Evolutionary conservation across 2,113 vertebrate species (phyloP).

Genomic region (Pagrus major): DNA sequence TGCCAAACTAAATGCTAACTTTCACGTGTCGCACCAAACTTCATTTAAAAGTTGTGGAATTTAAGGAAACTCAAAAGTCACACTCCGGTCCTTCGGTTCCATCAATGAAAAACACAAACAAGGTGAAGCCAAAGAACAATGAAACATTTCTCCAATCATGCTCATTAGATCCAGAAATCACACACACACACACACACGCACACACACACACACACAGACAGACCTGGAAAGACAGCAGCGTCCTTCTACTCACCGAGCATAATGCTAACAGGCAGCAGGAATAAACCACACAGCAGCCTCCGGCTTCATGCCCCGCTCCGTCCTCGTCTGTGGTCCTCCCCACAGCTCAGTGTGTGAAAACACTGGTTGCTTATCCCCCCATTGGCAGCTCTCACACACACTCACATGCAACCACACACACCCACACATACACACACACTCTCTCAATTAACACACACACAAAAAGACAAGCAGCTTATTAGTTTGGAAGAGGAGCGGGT

Average conservation of each 20-base stretch:
- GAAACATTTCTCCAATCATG: slow-evolving; percentile 8
- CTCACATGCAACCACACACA: slow-evolving; percentile 16
- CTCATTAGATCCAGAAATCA: slow-evolving; percentile 15
- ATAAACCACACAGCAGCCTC: slow-evolving; percentile 1
- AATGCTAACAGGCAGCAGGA: slow-evolving; percentile 20
- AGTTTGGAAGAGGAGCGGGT: slow-evolving; percentile 51
- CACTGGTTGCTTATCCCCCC: slow-evolving; percentile 51
- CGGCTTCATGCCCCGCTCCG: slow-evolving; percentile 43
- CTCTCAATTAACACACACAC: slow-evolving; percentile 45
- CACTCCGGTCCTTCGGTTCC: background rate
- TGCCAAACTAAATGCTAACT: background rate
- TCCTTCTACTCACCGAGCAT: slow-evolving; percentile 58
- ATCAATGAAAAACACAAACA: background rate
- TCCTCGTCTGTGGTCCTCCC: slow-evolving; percentile 18
- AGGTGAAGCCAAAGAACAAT: background rate
- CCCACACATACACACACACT: slow-evolving; percentile 14
- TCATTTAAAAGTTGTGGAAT: background rate
- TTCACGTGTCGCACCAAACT: background rate
- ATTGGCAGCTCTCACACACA: slow-evolving; percentile 23
- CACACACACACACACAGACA: slow-evolving; percentile 17
- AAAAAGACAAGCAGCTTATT: slow-evolving; percentile 58
- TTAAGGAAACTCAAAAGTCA: background rate
- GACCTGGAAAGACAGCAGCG: background rate
- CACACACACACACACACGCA: background rate
- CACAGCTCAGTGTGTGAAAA: slow-evolving; percentile 25